Percentiles rank a stretch among this genome's conserved stretches.
These are phyloP conservation scores for Hirundo rustica DNA, from an alignment of 2,797 vertebrate genomes.

Conservation along the genomic window DNA sequence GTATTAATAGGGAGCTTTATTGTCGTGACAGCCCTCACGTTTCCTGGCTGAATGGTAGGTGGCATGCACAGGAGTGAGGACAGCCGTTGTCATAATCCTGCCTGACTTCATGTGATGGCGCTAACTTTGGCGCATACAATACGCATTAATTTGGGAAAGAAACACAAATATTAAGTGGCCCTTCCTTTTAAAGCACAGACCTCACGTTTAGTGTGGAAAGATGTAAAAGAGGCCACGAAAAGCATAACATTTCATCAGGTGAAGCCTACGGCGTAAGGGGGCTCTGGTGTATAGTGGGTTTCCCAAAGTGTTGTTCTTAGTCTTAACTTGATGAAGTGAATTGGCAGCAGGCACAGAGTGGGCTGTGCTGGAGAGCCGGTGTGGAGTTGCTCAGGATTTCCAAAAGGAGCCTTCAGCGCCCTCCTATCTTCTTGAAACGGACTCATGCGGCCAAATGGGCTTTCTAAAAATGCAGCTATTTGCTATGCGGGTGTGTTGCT, in stretches of 20 bases:
- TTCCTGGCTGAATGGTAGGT: constrained; percentile 63
- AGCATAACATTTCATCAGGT: constrained; percentile 59
- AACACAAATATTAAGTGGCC: neutral
- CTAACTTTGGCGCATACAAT: neutral
- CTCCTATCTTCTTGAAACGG: constrained; percentile 7
- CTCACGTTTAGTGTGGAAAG: neutral
- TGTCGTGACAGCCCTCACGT: neutral
- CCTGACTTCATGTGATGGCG: neutral
- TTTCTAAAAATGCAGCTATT: constrained; percentile 13
- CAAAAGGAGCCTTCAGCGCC: neutral
- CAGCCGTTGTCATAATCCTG: constrained; percentile 42
- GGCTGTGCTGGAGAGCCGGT: neutral
- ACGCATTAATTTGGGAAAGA: constrained; percentile 25
- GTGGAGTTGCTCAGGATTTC: neutral
- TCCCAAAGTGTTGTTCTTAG: constrained; percentile 59
- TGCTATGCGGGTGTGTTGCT: neutral
- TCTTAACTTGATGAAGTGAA: constrained; percentile 58
- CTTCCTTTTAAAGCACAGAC: neutral
- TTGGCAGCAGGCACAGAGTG: neutral
- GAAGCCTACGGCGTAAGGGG: constrained; percentile 17
- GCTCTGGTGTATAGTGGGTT: constrained; percentile 63
- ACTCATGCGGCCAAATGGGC: neutral
- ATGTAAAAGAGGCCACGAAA: constrained; percentile 38
- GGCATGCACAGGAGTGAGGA: constrained; percentile 57
- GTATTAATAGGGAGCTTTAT: constrained; percentile 54